These are phyloP conservation scores for Drosophila sucinea DNA, from an alignment of 1,140 invertebrate species.

Conservation along the genomic window DNA sequence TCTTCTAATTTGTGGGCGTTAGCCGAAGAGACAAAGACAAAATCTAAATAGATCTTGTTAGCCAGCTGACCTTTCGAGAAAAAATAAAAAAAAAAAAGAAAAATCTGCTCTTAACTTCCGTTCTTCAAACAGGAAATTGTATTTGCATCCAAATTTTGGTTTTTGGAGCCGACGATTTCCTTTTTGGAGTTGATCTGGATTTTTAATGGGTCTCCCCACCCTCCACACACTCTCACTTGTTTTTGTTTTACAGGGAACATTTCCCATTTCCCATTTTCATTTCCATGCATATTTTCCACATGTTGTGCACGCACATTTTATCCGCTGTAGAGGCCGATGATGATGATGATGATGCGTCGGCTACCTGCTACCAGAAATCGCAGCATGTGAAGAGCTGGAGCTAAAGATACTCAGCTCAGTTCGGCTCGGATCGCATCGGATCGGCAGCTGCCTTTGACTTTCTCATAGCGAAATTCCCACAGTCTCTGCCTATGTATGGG, in stretches of 20 bases:
- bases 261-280: slow-evolving; percentile 53
- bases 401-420: neutral
- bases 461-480: slow-evolving; percentile 75
- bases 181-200: slow-evolving; percentile 36
- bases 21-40: slow-evolving; percentile 12
- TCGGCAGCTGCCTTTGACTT: slow-evolving; percentile 48
- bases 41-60: slow-evolving; percentile 50
- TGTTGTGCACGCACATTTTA: slow-evolving; percentile 60
- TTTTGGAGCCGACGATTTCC: slow-evolving; percentile 32
- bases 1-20: slow-evolving; percentile 56
- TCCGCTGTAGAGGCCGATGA: neutral
- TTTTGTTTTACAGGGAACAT: slow-evolving; percentile 20
- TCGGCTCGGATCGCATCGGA: neutral
- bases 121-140: slow-evolving; percentile 31
- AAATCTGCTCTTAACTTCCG: slow-evolving; percentile 2
- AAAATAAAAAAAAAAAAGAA: neutral
- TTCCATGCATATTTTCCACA: slow-evolving; percentile 62
- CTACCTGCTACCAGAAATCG: slow-evolving; percentile 28
- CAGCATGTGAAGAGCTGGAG: slow-evolving; percentile 39
- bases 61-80: slow-evolving; percentile 41
- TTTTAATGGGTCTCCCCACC: slow-evolving; percentile 5
- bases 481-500: slow-evolving; percentile 55
- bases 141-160: slow-evolving; percentile 44
- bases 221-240: neutral
- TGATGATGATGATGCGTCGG: slow-evolving; percentile 22